A percentile compares a stretch with the other conserved stretches of the same genome.
phyloP scores from a whole-genome alignment of 2,888 invertebrate genomes.

The Ethmia dodecea region DNA sequence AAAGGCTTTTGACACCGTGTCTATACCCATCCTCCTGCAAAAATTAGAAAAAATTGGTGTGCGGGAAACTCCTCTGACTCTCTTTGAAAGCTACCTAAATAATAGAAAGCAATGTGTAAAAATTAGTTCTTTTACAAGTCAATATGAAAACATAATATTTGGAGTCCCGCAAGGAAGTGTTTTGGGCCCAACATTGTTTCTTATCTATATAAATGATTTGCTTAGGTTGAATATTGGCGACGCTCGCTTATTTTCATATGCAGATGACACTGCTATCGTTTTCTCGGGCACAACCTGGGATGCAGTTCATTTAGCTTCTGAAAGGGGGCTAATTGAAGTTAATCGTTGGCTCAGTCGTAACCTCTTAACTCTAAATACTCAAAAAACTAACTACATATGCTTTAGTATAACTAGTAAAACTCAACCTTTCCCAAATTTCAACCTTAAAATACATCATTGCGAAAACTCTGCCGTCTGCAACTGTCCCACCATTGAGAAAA shows the following conservation, averaged over 20 bases:
- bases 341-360: constrained; percentile 5
- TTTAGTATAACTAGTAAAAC: constrained; percentile 50
- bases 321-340: constrained; percentile 3
- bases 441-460: background rate
- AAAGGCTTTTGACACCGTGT: constrained; percentile 7
- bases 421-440: background rate
- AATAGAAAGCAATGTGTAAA: background rate
- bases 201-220: constrained; percentile 1
- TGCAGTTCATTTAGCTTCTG: background rate
- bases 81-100: background rate
- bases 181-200: constrained; percentile 3
- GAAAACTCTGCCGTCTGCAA: background rate
- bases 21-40: too few species aligned
- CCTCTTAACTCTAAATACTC: constrained; percentile 5
- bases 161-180: constrained; percentile 2
- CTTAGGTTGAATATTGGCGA: background rate
- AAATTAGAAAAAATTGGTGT: background rate
- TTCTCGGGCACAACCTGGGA: constrained; percentile 3
- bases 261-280: constrained; percentile 4
- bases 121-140: background rate
- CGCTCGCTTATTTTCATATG: constrained; percentile 1
- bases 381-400: constrained; percentile 2
- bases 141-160: background rate
- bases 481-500: constrained; percentile 1
- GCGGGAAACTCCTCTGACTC: background rate